Evolutionary conservation across 2,888 invertebrate genomes (phyloP), one percentile per base, ranked within the genome.

Genomic region (Caenorhabditis afra): DNA sequence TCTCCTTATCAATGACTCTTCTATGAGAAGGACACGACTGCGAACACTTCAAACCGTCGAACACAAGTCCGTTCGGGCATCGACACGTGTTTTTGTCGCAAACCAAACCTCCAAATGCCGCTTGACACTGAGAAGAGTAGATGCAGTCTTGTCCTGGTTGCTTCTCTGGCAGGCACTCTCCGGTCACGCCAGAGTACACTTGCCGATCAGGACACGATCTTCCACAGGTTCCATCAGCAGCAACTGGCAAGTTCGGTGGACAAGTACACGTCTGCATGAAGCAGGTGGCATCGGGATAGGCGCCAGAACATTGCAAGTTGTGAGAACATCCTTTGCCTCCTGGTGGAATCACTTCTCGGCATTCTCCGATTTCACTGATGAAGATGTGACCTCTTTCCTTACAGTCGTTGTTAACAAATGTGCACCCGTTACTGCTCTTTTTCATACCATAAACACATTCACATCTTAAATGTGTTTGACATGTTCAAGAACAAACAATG

Each of bases 191-290:
- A 1, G 89, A 89, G 50, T 84, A 90, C 0, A 87, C 84, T 47
- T 81, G 61, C 14, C 88, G 88, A n/a, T 83, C 73, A 0, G 85
- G 70, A 64, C 90, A 90, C 12, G 83, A 79, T 37, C 76, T 57
- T 35, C 90, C 90, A 70, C 90, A 90, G 1, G 90, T 90, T 39
- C 90, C 90, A 61, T 90, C 90, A 29, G 87, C 88, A 2, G 90
- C 86, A 8, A 89, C 82, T 16, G 90, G 90, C 23, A 83, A 58
- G 14, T 81, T 78, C 2, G 81, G 67, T 1, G 90, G 90, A 41
- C 90, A 90, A 20, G 85, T 80, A 61, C 90, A 90, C 5, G 86
- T 87, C 59, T 87, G 86, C 62, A 87, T 76, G 68, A 83, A 82
- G 65, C 85, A 86, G 0, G 62, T 81, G 1, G 85, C 81, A 62